These are phyloP conservation scores for Lochmaea crataegi DNA, from an alignment of 2,888 invertebrate species.

Conservation along the genomic window DNA sequence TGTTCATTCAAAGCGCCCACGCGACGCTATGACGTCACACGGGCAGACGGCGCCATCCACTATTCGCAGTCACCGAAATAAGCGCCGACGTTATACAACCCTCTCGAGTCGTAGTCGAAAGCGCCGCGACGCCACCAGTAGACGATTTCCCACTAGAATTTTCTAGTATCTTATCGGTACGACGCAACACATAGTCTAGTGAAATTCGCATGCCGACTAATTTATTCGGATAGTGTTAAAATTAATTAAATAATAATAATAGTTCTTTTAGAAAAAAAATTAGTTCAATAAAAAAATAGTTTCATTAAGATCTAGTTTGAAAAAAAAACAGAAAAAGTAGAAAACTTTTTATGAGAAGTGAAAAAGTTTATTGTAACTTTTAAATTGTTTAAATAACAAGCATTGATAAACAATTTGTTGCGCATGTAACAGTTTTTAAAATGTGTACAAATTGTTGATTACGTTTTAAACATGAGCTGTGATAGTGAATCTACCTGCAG, in stretches of 20 bases:
- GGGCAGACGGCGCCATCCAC: constrained; percentile 62
- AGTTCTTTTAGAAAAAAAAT: too few species aligned
- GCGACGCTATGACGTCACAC: constrained; percentile 72
- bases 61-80: constrained; percentile 33
- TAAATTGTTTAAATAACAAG: too few species aligned
- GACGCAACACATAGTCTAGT: not conserved
- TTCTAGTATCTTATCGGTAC: constrained; percentile 16
- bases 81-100: constrained; percentile 30
- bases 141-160: constrained; percentile 11
- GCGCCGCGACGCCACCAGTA: constrained; percentile 14
- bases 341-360: not conserved
- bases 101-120: constrained; percentile 19
- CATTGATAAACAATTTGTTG: too few species aligned
- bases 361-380: too few species aligned
- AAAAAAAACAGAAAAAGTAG: too few species aligned
- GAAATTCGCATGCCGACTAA: not conserved
- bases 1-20: constrained; percentile 61
- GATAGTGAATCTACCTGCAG: constrained; percentile 4
- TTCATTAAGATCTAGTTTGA: too few species aligned
- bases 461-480: constrained; percentile 23
- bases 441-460: not conserved
- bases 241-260: too few species aligned
- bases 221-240: too few species aligned
- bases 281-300: too few species aligned
- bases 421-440: not conserved